Evolutionary conservation across 2,113 vertebrate genomes (phyloP).

Genomic region (Parus major): DNA sequence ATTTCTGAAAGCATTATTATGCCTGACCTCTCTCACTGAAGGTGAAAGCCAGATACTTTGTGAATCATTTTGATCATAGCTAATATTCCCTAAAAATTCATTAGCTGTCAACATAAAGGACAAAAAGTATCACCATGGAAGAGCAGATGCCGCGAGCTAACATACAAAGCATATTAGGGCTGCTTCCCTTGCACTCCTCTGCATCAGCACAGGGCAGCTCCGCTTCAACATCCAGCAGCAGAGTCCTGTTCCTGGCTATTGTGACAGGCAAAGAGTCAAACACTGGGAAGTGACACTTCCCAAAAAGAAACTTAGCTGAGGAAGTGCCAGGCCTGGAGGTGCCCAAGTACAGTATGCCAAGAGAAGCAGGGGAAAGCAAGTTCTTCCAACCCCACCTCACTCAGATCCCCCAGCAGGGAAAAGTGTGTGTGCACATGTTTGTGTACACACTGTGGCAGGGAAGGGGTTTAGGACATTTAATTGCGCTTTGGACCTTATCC

Average conservation of each 20-base stretch:
- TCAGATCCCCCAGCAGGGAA: neutral
- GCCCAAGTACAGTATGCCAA: neutral
- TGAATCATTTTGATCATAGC: neutral
- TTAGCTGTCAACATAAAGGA: neutral
- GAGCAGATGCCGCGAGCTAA: neutral
- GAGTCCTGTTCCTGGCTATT: neutral
- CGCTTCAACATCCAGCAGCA: neutral
- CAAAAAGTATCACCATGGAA: neutral
- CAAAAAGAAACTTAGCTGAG: neutral
- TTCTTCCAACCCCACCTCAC: neutral
- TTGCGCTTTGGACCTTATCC: neutral
- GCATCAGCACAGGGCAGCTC: neutral
- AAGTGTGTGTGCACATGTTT: fast-evolving
- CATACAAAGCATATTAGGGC: neutral
- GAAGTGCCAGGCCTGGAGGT: neutral
- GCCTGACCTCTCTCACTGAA: neutral
- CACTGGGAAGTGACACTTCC: neutral
- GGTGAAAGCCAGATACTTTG: neutral
- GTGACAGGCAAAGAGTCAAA: neutral
- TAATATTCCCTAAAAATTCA: constrained; percentile 26
- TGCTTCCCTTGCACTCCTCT: neutral
- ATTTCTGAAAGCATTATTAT: constrained; percentile 25
- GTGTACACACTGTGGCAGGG: neutral
- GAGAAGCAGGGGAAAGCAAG: neutral
- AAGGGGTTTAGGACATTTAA: neutral